phyloP scores from a whole-genome alignment of 2,797 vertebrate genomes.

The Mormyrops attenuatus region DNA sequence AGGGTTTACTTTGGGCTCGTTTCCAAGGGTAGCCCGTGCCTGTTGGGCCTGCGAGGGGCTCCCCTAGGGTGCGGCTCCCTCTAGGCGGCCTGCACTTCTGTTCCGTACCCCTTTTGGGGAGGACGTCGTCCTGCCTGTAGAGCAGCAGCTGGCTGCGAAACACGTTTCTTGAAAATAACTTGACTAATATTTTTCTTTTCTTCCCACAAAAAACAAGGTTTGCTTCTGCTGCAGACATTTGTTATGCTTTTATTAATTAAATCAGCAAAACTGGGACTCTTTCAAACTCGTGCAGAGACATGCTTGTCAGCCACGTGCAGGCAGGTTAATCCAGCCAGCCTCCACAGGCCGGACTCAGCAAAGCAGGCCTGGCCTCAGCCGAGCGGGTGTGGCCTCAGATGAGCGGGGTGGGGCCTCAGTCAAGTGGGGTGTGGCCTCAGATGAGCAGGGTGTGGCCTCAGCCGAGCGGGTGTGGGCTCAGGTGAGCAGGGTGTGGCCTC shows the following conservation, averaged over 20 bases:
- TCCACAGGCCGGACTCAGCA: not conserved
- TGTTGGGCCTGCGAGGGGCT: conserved; percentile 41
- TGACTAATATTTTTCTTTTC: not conserved
- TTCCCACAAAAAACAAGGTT: not conserved
- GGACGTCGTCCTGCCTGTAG: not conserved
- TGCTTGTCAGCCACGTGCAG: not conserved
- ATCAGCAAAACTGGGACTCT: not conserved
- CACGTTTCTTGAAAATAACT: not conserved
- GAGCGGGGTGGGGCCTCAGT: not conserved
- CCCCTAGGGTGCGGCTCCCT: conserved; percentile 52
- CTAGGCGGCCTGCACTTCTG: conserved; percentile 20
- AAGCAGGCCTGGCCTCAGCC: not conserved
- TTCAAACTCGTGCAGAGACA: not conserved
- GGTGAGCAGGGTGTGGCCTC: too few relatives aligned
- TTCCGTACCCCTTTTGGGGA: not conserved
- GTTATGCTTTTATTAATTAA: not conserved
- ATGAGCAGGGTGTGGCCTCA: too few relatives aligned
- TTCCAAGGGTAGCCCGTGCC: conserved; percentile 27
- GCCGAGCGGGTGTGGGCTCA: too few relatives aligned
- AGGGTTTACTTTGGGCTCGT: conserved; percentile 22
- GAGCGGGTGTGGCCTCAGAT: not conserved
- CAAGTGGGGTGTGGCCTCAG: too few relatives aligned
- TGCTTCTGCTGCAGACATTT: not conserved
- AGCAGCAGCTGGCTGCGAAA: not conserved
- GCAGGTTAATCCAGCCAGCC: not conserved